Evolutionary conservation across 2,888 invertebrate genomes (phyloP).

Genomic region (Polydrusus pterygomalis): DNA sequence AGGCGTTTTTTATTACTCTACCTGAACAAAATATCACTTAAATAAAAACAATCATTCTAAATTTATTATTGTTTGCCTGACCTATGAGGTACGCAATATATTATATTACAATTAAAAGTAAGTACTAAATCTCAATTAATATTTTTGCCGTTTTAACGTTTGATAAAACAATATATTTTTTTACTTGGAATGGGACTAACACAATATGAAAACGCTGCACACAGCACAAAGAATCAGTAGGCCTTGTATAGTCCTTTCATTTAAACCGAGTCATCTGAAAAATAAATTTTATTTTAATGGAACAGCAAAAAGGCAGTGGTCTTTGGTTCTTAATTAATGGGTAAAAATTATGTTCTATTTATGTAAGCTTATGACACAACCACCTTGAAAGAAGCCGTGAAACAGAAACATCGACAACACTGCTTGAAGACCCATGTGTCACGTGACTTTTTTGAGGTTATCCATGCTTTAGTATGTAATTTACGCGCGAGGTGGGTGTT

Average conservation of each 20-base stretch:
- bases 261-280: conserved; percentile 48
- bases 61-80: conserved; percentile 18
- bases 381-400: too few species aligned
- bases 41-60: background rate
- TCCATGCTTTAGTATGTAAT: too few species aligned
- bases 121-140: conserved; percentile 19
- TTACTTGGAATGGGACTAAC: conserved; percentile 21
- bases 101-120: background rate
- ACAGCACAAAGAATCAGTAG: conserved; percentile 2
- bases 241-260: conserved; percentile 6
- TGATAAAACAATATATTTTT: conserved; percentile 7
- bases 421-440: too few species aligned
- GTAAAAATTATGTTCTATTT: too few species aligned
- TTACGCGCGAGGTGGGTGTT: too few species aligned
- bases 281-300: conserved; percentile 9
- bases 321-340: too few species aligned
- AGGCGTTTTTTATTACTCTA: background rate
- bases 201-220: conserved; percentile 10
- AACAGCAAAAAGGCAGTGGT: background rate
- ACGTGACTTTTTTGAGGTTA: too few species aligned
- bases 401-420: too few species aligned
- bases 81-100: conserved; percentile 2
- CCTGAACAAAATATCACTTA: background rate
- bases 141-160: conserved; percentile 13
- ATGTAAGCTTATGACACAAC: too few species aligned